Percentiles rank a stretch among this genome's conserved stretches.
Conservation (phyloP, 2,113 vertebrate genomes). For the Verasper variegatus region DNA sequence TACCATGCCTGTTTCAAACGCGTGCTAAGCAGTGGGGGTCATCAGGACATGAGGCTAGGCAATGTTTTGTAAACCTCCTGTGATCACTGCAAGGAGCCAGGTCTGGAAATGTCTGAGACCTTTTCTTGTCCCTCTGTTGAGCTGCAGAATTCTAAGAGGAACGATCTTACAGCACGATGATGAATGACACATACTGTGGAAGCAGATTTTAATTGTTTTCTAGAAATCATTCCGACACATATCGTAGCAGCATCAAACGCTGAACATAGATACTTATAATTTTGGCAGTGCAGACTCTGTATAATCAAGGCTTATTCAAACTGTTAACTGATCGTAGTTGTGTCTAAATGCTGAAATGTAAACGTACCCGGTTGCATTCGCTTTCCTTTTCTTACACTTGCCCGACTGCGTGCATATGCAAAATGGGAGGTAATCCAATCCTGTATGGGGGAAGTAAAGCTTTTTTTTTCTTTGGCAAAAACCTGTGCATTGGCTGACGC, state of each 20-base stretch:
- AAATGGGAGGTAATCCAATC: conserved; percentile 54
- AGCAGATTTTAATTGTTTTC: background rate
- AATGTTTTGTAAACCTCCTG: conserved; percentile 42
- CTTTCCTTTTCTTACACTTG: conserved; percentile 16
- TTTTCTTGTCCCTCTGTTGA: conserved; percentile 6
- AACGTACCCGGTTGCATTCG: conserved; percentile 22
- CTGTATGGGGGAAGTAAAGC: conserved; percentile 1
- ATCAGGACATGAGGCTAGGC: background rate
- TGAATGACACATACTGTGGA: background rate
- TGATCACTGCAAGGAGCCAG: conserved; percentile 20
- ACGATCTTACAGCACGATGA: background rate
- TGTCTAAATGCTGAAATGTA: conserved; percentile 33
- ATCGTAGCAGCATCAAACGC: background rate
- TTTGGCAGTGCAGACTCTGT: background rate
- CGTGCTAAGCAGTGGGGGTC: conserved; percentile 12
- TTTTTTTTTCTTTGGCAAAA: conserved; percentile 37
- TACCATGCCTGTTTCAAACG: conserved; percentile 31
- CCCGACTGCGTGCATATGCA: conserved; percentile 33
- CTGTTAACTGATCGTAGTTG: background rate
- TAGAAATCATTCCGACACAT: background rate
- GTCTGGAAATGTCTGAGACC: conserved; percentile 14
- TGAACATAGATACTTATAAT: background rate
- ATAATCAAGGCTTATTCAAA: too few relatives aligned
- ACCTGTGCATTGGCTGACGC: conserved; percentile 30
- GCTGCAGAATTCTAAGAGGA: background rate